Evolutionary conservation across 2,797 vertebrate genomes (phyloP).

Genomic region (Etheostoma nigrum): DNA sequence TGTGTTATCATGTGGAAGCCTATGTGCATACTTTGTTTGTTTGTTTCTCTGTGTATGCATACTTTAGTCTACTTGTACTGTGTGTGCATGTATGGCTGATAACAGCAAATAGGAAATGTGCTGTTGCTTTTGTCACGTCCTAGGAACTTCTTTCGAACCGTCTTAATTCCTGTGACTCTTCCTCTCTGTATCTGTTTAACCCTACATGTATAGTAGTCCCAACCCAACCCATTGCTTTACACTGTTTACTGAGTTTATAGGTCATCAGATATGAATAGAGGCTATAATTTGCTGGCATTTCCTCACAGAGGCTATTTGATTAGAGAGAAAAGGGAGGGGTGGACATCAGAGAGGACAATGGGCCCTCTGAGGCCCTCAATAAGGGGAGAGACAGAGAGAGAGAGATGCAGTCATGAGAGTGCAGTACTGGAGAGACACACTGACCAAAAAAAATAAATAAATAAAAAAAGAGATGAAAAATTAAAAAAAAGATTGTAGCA

Average conservation of each 20-base stretch:
- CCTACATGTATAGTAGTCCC: background rate
- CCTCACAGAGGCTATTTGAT: constrained; percentile 82
- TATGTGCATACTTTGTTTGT: constrained; percentile 16
- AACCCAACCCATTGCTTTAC: constrained; percentile 17
- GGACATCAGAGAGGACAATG: constrained; percentile 76
- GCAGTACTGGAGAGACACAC: constrained; percentile 9
- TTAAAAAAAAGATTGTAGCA: constrained; percentile 6
- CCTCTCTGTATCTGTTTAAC: constrained; percentile 21
- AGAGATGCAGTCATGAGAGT: constrained; percentile 33
- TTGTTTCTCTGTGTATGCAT: background rate
- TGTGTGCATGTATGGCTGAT: constrained; percentile 35
- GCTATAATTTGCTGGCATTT: constrained; percentile 86
- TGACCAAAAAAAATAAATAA: background rate
- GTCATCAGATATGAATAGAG: constrained; percentile 83
- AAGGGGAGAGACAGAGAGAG: background rate
- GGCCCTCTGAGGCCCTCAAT: constrained; percentile 68
- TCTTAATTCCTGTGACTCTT: constrained; percentile 55
- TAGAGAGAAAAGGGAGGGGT: constrained; percentile 68
- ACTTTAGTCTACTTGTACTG: background rate
- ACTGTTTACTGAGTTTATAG: constrained; percentile 62
- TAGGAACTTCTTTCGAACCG: constrained; percentile 50
- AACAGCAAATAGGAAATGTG: constrained; percentile 67
- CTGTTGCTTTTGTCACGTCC: constrained; percentile 53
- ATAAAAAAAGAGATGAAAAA: background rate
- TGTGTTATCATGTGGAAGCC: constrained; percentile 42